Evolutionary conservation across 2,113 vertebrate genomes (phyloP), one percentile per base, ranked within the genome.

Genomic region (Trematocara zebra): DNA sequence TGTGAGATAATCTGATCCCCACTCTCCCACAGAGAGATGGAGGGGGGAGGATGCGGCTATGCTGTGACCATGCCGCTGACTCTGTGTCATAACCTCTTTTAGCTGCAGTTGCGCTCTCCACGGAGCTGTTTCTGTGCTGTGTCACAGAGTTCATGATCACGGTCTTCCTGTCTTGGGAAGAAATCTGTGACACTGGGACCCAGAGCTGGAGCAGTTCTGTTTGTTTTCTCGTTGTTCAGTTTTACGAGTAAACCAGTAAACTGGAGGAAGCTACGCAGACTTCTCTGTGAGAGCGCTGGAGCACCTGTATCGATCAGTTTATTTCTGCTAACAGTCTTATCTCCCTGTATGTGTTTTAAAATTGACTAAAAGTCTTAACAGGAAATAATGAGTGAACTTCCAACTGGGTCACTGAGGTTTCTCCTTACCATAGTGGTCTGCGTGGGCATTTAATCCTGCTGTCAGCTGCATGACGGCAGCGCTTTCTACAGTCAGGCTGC

Each of bases 31-130:
- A 80, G 88, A 84, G 88, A 31, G 72, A 83, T 15, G 40, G n/a
- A 12, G 28, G 61, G 52, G 47, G 47, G 33, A 14, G 69, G 83
- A 35, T 56, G 86, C 1, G 20, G 47, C 47, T 76, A 76, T 11
- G 26, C 26, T 84, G 11, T 8, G 84, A 80, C 76, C 89, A 79
- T 92, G 52, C 90, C 90, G 11, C 87, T 53, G 72, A 67, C 81
- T 91, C 57, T 37, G 90, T 90, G 91, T 93, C 93, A 93, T 88
- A 94, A 92, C 90, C 93, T 90, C 91, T 92, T 94, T 93, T 94
- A 92, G 92, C 92, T 69, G 52, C 85, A 90, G 85, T 67, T 8
- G 67, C 85, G 81, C 87, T 91, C 88, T 92, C 91, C 53, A 6
- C 3, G 83, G 89, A 83, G 84, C 81, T 1, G 51, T 74, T 28